Evolutionary conservation across 2,113 vertebrate species (phyloP).

Genomic region (Dunckerocampus dactyliophorus): DNA sequence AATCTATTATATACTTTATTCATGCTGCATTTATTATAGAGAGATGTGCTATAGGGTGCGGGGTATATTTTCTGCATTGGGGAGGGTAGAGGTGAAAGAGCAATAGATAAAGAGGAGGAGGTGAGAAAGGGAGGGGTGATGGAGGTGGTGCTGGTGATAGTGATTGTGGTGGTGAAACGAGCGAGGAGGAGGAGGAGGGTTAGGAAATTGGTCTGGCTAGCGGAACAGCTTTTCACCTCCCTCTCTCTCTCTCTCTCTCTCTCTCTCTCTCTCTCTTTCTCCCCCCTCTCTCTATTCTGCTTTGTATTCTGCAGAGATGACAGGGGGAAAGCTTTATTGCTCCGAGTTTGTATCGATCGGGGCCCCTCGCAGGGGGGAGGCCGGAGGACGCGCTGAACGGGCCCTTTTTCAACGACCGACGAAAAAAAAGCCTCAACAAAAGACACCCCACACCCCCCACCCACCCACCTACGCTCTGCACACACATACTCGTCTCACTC

Average conservation of each 20-base stretch:
- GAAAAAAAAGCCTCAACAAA: slow-evolving; percentile 31
- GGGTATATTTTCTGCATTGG: slow-evolving; percentile 42
- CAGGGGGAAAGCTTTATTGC: slow-evolving; percentile 84
- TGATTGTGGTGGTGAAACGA: slow-evolving; percentile 55
- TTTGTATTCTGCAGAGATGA: slow-evolving; percentile 84
- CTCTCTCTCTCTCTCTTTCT: neutral
- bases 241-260: slow-evolving; percentile 57
- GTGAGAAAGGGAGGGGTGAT: slow-evolving; percentile 51
- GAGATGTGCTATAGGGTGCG: slow-evolving; percentile 42
- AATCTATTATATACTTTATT: slow-evolving; percentile 64
- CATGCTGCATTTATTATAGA: slow-evolving; percentile 60
- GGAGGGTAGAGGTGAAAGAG: slow-evolving; percentile 44
- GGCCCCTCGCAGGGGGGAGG: slow-evolving; percentile 72
- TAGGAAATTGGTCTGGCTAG: slow-evolving; percentile 81
- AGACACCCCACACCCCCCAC: slow-evolving; percentile 13
- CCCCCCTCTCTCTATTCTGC: slow-evolving; percentile 71
- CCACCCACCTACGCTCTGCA: slow-evolving; percentile 9
- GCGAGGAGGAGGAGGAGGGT: slow-evolving; percentile 56
- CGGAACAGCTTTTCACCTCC: slow-evolving; percentile 82
- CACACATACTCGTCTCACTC: slow-evolving; percentile 32
- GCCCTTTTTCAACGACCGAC: slow-evolving; percentile 74
- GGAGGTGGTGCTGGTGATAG: slow-evolving; percentile 49
- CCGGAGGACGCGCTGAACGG: slow-evolving; percentile 66
- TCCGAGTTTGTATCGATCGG: slow-evolving; percentile 83
- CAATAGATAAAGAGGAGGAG: slow-evolving; percentile 50